Evolutionary conservation across 1,140 invertebrate species (phyloP).

Genomic region (Chlorops oryzae): DNA sequence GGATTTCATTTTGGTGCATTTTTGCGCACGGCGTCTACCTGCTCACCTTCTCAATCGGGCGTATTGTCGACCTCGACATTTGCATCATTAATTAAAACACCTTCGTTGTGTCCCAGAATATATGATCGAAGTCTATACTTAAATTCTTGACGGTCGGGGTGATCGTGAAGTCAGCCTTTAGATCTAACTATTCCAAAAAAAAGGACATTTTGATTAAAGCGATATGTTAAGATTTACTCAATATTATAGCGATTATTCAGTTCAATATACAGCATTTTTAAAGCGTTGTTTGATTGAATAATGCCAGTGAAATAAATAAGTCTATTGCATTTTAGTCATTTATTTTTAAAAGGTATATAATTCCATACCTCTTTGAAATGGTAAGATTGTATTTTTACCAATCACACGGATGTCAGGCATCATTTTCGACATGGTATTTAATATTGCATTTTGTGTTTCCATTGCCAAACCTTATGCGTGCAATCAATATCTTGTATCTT

Average conservation of each 20-base stretch:
- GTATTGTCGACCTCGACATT: not conserved
- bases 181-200: constrained; percentile 29
- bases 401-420: not conserved
- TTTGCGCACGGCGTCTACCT: too few species aligned
- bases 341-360: not conserved
- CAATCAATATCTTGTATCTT: not conserved
- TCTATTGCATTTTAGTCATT: too few species aligned
- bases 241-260: too few species aligned
- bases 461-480: not conserved
- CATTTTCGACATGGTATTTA: not conserved
- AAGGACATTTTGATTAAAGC: too few species aligned
- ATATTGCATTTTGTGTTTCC: not conserved
- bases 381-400: not conserved
- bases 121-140: constrained; percentile 23
- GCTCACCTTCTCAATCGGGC: not conserved
- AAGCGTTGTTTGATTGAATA: too few species aligned
- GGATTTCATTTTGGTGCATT: too few species aligned
- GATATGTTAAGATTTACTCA: too few species aligned
- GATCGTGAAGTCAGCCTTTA: constrained; percentile 23
- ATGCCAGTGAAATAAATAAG: too few species aligned
- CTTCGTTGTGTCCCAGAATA: constrained; percentile 24
- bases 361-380: constrained; percentile 5
- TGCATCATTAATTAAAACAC: not conserved
- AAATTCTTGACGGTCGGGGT: constrained; percentile 27
- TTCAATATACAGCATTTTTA: too few species aligned